These are phyloP conservation scores for Pelochelys cantorii DNA, from an alignment of 2,797 vertebrate genomes.

Conservation along the genomic window DNA sequence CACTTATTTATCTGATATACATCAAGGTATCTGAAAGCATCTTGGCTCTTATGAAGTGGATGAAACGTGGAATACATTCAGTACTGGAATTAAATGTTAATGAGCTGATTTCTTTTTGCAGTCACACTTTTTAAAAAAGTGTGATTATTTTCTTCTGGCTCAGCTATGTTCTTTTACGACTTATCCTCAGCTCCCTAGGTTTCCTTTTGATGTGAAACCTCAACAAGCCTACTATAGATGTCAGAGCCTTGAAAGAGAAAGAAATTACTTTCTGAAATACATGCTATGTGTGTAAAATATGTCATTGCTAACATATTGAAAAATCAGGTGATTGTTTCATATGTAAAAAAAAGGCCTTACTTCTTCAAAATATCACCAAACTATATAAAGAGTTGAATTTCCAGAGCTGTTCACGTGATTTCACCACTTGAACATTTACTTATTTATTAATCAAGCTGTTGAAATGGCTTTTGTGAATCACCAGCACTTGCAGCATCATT, in stretches of 20 bases:
- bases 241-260: conserved; percentile 16
- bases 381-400: neutral
- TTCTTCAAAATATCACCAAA: neutral
- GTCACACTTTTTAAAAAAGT: neutral
- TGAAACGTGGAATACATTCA: rapidly evolving
- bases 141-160: conserved; percentile 27
- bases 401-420: neutral
- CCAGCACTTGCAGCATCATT: no score
- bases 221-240: conserved; percentile 29
- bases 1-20: neutral
- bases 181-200: neutral
- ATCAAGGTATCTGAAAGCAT: neutral
- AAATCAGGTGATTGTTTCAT: neutral
- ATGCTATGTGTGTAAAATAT: conserved; percentile 30
- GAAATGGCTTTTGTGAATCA: no score
- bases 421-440: neutral
- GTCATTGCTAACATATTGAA: neutral
- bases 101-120: neutral
- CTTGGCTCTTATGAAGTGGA: neutral
- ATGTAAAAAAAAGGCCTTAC: neutral
- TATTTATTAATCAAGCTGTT: neutral
- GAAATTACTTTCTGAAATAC: conserved; percentile 24
- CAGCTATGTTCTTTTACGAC: neutral
- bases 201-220: conserved; percentile 50
- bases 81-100: conserved; percentile 12